Base-by-base conservation (phyloP, 30 jellyfish, hydroid and myxozoan species). In the Catostylus mosaicus region DNA sequence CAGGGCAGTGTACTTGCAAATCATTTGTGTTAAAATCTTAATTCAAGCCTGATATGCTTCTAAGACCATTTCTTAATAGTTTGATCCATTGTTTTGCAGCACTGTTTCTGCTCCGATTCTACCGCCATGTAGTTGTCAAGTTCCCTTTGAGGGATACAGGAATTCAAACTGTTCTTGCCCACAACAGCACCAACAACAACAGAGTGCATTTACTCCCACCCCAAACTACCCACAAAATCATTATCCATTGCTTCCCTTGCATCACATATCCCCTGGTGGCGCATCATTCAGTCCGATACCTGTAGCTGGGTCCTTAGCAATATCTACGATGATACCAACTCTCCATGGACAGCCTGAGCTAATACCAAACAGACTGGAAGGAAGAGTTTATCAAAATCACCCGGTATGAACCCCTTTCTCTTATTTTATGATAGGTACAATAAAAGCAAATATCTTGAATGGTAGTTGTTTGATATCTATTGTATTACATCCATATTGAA, bases 271-370 rank as follows among this genome's bases (percentile, higher is more conserved):
- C 23, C 64, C 90, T 34, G 77, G 84, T 65, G 84, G 83, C 22
- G 90, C 67, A 3, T 69, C 90, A 20, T 80, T 80, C 37, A 80
- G 83, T 67, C 90, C 90, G 20, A 48, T 80, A 48, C 84, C 90
- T 31, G 80, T 80, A 9, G 80, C 90, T 26, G 77, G 90, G 30
- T 63, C 90, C 1, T 33, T 80, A 26, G 90, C 90, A 27, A 63
- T 80, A 63, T 79, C 90, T 14, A 71, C 73, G 20, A 23, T 80
- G 80, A 72, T 80, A 0, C 80, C 82, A 1, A 50, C 90, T 10
- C 47, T 67, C 27, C 90, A 80, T 40, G 90, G 90, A 14, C 90
- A 80, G 69, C 84, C 83, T 24, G 90, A 80, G 30, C 20, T 67
- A 20, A 37, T 80, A 22, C 90, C 90, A 0, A 80, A 24, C 68